Base-by-base conservation (phyloP, 2,113 vertebrate species). In the Nyctibius bracteatus region DNA sequence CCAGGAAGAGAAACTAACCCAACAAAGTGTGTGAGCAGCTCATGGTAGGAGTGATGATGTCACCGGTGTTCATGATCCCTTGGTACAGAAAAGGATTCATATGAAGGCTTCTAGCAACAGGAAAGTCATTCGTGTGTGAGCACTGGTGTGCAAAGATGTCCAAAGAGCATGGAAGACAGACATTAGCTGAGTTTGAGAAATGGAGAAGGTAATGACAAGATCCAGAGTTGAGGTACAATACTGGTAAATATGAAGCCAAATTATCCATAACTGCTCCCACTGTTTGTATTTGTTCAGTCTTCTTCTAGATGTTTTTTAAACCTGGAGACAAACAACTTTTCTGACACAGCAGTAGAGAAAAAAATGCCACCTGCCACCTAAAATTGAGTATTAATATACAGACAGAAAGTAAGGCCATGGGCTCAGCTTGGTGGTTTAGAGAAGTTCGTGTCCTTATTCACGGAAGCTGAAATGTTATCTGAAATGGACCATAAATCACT, bases 371-470 rank as follows among this genome's bases (percentile, higher is more conserved):
- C 23, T 41, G 37, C 14, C 17, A 54, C 44, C 49, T 86, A 46
- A 92, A 90, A 80, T 15, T 49, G 46, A 41, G n/a, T 44, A 12
- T 73, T 75, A 70, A 70, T 72, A 37, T 14, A 85, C 11, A 67
- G 55, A 57, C 8, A 85, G 44, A 85, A 62, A 88, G 57, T 66
- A 89, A 83, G n/a, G 37, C 59, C 19, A 52, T 15, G 20, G 63
- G 18, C 28, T 81, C 80, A 8, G 4, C 22, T 79, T 88, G 46
- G 54, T 75, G 14, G 22, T 44, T 7, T 88, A 41, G 90, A 82
- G 66, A 92, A 75, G 47, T 47, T 73, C 41, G 49, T 33, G 19
- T 49, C 43, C n/a, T 88, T 94, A 85, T 85, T 93, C 94, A 92
- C 41, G 31, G n/a, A 94, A 90, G 41, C 79, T 61, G 41, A 88